Base-by-base conservation (phyloP, 2,113 vertebrate species). In the Hyperopisus bebe region DNA sequence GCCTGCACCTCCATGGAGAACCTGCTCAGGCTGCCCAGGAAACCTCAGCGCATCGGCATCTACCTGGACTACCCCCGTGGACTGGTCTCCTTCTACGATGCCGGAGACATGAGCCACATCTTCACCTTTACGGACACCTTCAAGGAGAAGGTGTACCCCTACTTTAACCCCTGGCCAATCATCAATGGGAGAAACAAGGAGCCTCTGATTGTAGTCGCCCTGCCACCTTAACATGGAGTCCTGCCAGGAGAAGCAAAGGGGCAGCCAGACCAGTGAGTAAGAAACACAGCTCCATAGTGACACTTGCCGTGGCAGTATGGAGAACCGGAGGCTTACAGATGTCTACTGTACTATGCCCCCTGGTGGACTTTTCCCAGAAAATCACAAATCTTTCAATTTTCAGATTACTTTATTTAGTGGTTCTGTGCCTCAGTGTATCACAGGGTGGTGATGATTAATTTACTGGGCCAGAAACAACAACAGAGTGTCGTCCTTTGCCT, bases 81-180 rank as follows among this genome's bases (percentile, higher is more conserved):
- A 0, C 92, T 93, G 0, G 96, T 97, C 77, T n/a, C 94, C 0
- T 98, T 98, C 93, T 97, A 97, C 0, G 93, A 97, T 0, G 96
- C 96, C 0, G 92, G 93, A 48, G 93, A 97, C 89, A 96, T 97
- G 97, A 95, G 93, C 77, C 96, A 96, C 90, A 94, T 98, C 83
- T 97, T 96, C 92, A 96, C 97, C 51, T 98, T 97, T 92, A 94
- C 93, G 47, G 92, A 94, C 24, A 93, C 93, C 31, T 95, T 95
- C 82, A 94, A 94, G 0, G 91, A 95, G 91, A 94, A 94, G 0
- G 94, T 97, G 90, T 96, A 93, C 85, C 96, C 97, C 24, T 97
- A 97, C 92, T 97, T 97, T 91, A 97, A 97, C 91, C 97, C 97
- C 91, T 97, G 97, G 94, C 97, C 97, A 15, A 95, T 96, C 0